Base-by-base conservation (phyloP, 2,888 invertebrate genomes). In the Lissocephala sabroskyi region DNA sequence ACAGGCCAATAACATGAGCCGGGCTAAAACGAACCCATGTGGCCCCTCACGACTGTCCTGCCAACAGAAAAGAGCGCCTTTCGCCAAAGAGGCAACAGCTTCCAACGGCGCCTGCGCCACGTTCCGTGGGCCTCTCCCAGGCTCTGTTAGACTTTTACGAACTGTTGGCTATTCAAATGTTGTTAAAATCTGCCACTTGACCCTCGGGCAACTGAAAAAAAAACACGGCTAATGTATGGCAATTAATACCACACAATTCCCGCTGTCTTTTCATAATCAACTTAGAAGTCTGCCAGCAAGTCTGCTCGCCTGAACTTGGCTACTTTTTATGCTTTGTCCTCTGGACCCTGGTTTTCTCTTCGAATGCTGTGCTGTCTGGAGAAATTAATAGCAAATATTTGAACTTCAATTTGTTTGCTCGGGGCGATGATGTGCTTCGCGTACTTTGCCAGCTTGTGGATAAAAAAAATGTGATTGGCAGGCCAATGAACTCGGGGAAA, bases 341-440 rank as follows among this genome's bases (percentile, higher is more conserved):
- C n/a, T n/a, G n/a, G n/a, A n/a, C n/a, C n/a, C n/a, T 63, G 64
- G 64, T 59, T 56, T 62, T 44, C 30, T 40, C 11, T 37, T 23
- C 23, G 7, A 23, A 23, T 23, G 7, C 7, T 23, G 47, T 58
- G 56, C 58, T 75, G 57, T 55, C 76, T 56, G 64, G 67, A 54
- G 59, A 70, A 70, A 70, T 70, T 68, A 76, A 70, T 76, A 59
- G 67, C 64, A 73, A 77, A 73, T 77, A 77, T 73, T 77, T 77
- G 71, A 47, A 53, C 50, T 66, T 44, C 59, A 66, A 77, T 77
- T 64, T 66, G 64, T 63, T 77, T 53, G 56, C 45, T 35, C 46
- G 32, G 44, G 51, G 49, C 49, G 30, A 35, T n/a, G n/a, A n/a
- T n/a, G n/a, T n/a, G n/a, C n/a, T n/a, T n/a, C n/a, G n/a, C n/a